These are phyloP conservation scores for Volucella bombylans DNA, from an alignment of 2,888 invertebrate species.

Conservation along the genomic window DNA sequence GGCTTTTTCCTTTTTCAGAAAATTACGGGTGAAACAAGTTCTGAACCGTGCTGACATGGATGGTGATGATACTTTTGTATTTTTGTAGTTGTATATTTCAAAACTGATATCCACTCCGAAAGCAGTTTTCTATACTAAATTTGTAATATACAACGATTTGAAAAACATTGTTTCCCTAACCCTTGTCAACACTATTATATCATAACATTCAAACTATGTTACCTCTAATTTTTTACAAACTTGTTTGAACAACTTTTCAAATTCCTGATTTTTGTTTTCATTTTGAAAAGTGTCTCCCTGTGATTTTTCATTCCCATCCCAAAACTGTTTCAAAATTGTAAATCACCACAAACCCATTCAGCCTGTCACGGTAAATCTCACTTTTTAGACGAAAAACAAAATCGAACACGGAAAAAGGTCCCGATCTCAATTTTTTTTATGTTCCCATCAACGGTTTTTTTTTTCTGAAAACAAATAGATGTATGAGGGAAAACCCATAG, in stretches of 20 bases:
- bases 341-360: conserved; percentile 43
- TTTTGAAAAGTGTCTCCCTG: not conserved
- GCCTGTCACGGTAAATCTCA: conserved; percentile 32
- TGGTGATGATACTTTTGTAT: too few relatives aligned
- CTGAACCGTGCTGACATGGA: too few relatives aligned
- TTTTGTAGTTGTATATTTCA: too few relatives aligned
- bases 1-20: too few relatives aligned
- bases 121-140: too few relatives aligned
- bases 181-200: too few relatives aligned
- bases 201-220: too few relatives aligned
- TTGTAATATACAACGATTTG: too few relatives aligned
- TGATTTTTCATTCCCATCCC: conserved; percentile 13
- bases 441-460: conserved; percentile 1
- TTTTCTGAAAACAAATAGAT: conserved; percentile 11
- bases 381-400: not conserved
- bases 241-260: not conserved
- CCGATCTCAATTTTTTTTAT: not conserved
- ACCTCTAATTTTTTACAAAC: not conserved
- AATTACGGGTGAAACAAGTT: too few relatives aligned
- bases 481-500: conserved; percentile 26
- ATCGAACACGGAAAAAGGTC: not conserved
- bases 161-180: too few relatives aligned
- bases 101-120: too few relatives aligned
- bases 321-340: conserved; percentile 38
- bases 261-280: not conserved